Conservation (phyloP, 2,113 vertebrate genomes). For the Lophochroa leadbeateri region DNA sequence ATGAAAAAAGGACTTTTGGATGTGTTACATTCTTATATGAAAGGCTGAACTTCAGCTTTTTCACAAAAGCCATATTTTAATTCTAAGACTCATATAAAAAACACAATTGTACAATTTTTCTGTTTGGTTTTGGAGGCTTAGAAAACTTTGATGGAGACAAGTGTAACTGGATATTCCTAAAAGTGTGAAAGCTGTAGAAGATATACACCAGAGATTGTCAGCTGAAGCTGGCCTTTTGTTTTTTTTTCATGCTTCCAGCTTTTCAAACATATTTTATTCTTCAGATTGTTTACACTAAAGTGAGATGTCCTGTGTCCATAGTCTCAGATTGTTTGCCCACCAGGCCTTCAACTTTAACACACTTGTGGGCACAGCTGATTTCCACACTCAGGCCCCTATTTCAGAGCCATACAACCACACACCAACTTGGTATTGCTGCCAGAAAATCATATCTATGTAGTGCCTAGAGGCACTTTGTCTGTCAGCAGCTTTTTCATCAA, state of each 20-base stretch:
- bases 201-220: background rate
- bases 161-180: background rate
- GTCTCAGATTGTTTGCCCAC: background rate
- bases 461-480: background rate
- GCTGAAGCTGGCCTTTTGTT: background rate
- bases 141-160: background rate
- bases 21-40: background rate
- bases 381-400: background rate
- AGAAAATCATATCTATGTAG: background rate
- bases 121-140: background rate
- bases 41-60: background rate
- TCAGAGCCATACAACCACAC: background rate
- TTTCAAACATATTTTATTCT: background rate
- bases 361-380: conserved; percentile 27
- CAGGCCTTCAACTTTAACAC: background rate
- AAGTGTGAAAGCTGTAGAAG: background rate
- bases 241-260: background rate
- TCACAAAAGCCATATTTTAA: background rate
- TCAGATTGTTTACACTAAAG: background rate
- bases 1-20: background rate
- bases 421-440: background rate
- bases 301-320: background rate
- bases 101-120: background rate
- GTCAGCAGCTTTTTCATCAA: background rate
- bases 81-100: background rate